Conservation (phyloP, 2,113 vertebrate species). For the Tachycineta bicolor region DNA sequence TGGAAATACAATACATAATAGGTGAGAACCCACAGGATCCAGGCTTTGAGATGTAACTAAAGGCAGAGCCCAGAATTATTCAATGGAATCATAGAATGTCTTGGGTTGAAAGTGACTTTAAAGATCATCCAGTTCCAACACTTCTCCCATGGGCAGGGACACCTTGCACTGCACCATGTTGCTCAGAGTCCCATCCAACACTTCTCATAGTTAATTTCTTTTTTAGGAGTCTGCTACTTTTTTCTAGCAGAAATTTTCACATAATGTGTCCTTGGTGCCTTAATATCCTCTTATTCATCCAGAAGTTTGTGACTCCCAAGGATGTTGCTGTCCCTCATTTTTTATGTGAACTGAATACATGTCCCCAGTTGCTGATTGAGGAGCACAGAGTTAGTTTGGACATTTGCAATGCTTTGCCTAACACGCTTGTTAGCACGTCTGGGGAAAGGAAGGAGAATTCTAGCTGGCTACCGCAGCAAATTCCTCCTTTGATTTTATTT, state of each 20-base stretch:
- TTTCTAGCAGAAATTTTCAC: not conserved
- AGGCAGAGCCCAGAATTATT: not conserved
- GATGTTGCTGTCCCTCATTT: not conserved
- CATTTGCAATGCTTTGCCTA: not conserved
- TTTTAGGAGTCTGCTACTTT: not conserved
- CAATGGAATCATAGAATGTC: not conserved
- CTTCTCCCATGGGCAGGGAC: not conserved
- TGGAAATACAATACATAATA: not conserved
- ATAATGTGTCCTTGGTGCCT: not conserved
- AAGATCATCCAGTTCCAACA: not conserved
- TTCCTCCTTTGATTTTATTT: conserved; percentile 41
- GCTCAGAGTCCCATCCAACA: not conserved
- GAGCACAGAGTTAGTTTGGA: not conserved
- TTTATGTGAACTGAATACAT: not conserved
- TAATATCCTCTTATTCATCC: not conserved
- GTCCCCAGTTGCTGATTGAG: not conserved
- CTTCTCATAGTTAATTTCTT: not conserved
- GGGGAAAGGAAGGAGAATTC: not conserved
- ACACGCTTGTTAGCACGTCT: fast-evolving
- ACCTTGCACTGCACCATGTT: fast-evolving
- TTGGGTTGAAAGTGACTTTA: not conserved
- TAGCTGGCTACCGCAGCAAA: conserved; percentile 1
- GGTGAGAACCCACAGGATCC: not conserved
- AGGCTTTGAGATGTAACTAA: not conserved
- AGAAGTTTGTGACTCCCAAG: not conserved